These are phyloP conservation scores for Rousettus madagascariensis DNA, from an alignment of 2,797 vertebrate species.

Conservation along the genomic window DNA sequence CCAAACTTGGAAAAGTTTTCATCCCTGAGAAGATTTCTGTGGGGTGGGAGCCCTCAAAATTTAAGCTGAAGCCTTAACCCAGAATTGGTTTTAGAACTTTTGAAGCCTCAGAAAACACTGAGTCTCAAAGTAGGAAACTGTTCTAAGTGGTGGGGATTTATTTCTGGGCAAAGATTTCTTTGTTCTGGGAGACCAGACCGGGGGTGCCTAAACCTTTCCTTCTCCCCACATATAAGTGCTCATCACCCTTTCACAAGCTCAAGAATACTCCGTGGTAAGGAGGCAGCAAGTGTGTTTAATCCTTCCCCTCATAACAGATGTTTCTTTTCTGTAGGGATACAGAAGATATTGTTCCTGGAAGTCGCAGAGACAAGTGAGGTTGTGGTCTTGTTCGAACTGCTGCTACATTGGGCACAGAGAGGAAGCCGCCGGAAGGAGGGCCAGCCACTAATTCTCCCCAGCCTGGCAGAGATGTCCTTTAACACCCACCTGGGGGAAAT, in stretches of 20 bases:
- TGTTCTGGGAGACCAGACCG: background rate
- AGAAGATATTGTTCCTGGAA: background rate
- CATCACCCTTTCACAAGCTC: background rate
- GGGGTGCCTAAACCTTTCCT: background rate
- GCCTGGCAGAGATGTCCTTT: background rate
- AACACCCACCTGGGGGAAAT: background rate
- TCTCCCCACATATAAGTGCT: background rate
- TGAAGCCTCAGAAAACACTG: background rate
- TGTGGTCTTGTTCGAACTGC: background rate
- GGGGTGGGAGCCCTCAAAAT: background rate
- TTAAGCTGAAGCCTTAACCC: background rate
- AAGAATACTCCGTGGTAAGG: background rate
- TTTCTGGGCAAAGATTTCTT: conserved; percentile 26
- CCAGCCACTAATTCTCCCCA: background rate
- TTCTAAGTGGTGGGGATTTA: background rate
- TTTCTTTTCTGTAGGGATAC: background rate
- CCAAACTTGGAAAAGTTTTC: background rate
- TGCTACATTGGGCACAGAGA: background rate
- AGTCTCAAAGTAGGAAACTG: conserved; percentile 12
- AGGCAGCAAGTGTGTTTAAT: too few relatives aligned
- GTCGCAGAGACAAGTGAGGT: background rate
- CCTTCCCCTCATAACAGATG: rapidly evolving
- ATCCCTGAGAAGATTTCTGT: background rate
- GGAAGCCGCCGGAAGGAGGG: background rate
- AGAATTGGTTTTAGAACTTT: conserved; percentile 3